Evolutionary conservation across 2,888 invertebrate species (phyloP).

Genomic region (Tanypteryx hageni): DNA sequence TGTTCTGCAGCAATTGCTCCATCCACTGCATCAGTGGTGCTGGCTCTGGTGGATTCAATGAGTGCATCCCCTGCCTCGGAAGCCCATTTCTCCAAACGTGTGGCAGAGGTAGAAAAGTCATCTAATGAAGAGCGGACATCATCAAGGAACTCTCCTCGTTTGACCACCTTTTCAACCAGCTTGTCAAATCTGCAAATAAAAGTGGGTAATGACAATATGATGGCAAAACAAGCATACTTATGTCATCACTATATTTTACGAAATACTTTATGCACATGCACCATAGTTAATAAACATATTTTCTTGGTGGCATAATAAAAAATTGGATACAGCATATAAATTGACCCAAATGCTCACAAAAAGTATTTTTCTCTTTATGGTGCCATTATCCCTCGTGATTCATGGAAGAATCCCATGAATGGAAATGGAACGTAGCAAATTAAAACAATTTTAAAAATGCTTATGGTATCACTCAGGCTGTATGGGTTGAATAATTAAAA

Average conservation of each 20-base stretch:
- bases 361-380: too few relatives aligned
- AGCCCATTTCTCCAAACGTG: constrained; percentile 85
- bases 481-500: neutral
- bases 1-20: constrained; percentile 81
- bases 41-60: constrained; percentile 82
- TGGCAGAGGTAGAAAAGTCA: constrained; percentile 82
- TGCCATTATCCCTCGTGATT: too few relatives aligned
- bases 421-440: too few relatives aligned
- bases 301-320: neutral
- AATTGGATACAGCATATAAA: too few relatives aligned
- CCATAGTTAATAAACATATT: too few relatives aligned
- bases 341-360: too few relatives aligned
- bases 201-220: neutral
- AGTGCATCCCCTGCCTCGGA: constrained; percentile 84
- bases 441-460: too few relatives aligned
- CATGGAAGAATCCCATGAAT: too few relatives aligned
- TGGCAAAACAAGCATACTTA: neutral
- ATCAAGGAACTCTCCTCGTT: constrained; percentile 89
- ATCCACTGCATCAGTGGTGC: constrained; percentile 70
- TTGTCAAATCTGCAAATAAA: constrained; percentile 85
- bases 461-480: too few relatives aligned
- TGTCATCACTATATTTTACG: too few relatives aligned
- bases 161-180: constrained; percentile 86
- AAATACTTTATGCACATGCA: too few relatives aligned
- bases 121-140: constrained; percentile 84